Conservation (phyloP, 1,140 invertebrate genomes). For the Caerostris darwini region DNA sequence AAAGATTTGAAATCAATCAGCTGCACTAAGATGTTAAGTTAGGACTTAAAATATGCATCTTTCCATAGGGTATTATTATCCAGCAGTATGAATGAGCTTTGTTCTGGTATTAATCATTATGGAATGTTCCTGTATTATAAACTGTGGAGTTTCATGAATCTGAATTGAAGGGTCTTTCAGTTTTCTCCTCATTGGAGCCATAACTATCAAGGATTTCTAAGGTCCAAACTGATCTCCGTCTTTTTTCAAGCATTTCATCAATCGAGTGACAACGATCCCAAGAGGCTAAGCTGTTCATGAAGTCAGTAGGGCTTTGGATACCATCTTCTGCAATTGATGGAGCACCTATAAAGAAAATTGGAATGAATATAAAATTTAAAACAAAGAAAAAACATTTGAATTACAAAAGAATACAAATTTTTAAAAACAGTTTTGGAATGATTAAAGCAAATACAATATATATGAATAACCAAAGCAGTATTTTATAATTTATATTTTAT, state of each 20-base stretch:
- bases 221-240: constrained; percentile 57
- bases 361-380: neutral
- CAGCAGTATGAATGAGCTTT: constrained; percentile 61
- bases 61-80: neutral
- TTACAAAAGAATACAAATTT: no score
- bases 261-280: constrained; percentile 64
- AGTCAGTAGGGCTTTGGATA: constrained; percentile 64
- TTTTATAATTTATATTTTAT: no score
- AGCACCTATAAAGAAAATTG: constrained; percentile 33
- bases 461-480: no score
- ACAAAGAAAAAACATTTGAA: neutral
- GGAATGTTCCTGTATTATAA: constrained; percentile 38
- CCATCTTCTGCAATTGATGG: neutral
- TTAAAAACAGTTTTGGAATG: no score
- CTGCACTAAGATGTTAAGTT: constrained; percentile 55
- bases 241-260: constrained; percentile 74
- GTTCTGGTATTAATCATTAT: constrained; percentile 49
- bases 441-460: no score
- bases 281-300: constrained; percentile 72
- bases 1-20: neutral
- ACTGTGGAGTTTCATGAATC: constrained; percentile 40
- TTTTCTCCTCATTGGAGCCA: neutral
- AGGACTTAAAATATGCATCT: constrained; percentile 22
- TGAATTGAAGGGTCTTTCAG: neutral
- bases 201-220: constrained; percentile 39